These are phyloP conservation scores for Hirudo medicinalis DNA, from an alignment of 1,140 invertebrate genomes.

Conservation along the genomic window DNA sequence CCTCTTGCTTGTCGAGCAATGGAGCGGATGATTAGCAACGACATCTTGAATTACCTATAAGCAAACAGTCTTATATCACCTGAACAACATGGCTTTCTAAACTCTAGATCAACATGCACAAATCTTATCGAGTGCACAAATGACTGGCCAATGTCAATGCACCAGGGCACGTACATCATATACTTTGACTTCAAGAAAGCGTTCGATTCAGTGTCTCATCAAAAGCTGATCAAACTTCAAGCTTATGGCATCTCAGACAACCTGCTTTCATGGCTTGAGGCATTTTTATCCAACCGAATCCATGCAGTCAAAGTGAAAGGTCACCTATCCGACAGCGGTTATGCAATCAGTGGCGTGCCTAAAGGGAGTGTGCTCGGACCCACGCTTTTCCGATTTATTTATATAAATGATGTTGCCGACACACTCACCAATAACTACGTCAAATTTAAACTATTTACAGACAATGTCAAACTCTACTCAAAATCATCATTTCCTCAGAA, in stretches of 20 bases:
- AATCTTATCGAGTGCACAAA: background rate
- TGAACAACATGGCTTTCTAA: background rate
- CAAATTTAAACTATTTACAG: no score
- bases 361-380: background rate
- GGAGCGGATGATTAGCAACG: background rate
- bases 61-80: background rate
- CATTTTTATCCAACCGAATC: background rate
- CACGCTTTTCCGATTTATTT: constrained; percentile 1
- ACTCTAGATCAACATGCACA: background rate
- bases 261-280: background rate
- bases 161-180: background rate
- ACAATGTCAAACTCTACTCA: no score
- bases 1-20: background rate
- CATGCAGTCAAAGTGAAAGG: background rate
- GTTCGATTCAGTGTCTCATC: constrained; percentile 2
- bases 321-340: background rate
- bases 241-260: background rate
- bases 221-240: background rate
- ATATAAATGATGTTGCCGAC: background rate
- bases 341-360: background rate
- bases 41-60: background rate
- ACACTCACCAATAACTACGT: no score
- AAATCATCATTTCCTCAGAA: no score
- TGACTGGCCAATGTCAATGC: background rate
- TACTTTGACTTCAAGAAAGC: background rate